phyloP scores from a whole-genome alignment of 2,797 vertebrate genomes.

The Eupleurogrammus muticus region DNA sequence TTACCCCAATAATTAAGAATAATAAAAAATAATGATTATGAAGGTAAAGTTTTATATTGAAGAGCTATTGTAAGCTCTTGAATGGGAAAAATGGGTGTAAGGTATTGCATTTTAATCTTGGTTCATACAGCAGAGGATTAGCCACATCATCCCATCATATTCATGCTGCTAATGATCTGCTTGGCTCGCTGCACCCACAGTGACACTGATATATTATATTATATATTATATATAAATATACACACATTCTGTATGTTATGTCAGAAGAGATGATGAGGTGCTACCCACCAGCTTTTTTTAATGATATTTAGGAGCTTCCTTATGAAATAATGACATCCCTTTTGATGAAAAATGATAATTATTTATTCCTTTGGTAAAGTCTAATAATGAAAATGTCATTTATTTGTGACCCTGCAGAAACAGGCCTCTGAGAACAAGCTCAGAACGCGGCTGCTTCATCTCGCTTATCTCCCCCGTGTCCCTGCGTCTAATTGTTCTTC shows the following conservation, averaged over 20 bases:
- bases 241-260: not conserved
- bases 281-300: not conserved
- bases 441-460: conserved; percentile 36
- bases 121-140: conserved; percentile 44
- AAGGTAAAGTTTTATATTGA: not conserved
- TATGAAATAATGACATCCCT: not conserved
- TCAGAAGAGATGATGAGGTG: not conserved
- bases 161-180: conserved; percentile 12
- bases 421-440: conserved; percentile 25
- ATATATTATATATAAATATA: too few species aligned
- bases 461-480: conserved; percentile 30
- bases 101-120: conserved; percentile 35
- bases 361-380: not conserved
- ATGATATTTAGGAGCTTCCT: not conserved
- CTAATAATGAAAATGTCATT: not conserved
- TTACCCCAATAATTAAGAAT: not conserved
- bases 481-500: conserved; percentile 48
- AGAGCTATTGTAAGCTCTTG: not conserved
- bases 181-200: not conserved
- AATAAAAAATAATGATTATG: too few species aligned
- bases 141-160: conserved; percentile 32
- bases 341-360: not conserved
- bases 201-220: not conserved
- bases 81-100: not conserved
- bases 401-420: conserved; percentile 1